Percentiles rank a stretch among this genome's conserved stretches.
These are phyloP conservation scores for Acromyrmex charruanus DNA, from an alignment of 1,140 invertebrate genomes.

Conservation along the genomic window DNA sequence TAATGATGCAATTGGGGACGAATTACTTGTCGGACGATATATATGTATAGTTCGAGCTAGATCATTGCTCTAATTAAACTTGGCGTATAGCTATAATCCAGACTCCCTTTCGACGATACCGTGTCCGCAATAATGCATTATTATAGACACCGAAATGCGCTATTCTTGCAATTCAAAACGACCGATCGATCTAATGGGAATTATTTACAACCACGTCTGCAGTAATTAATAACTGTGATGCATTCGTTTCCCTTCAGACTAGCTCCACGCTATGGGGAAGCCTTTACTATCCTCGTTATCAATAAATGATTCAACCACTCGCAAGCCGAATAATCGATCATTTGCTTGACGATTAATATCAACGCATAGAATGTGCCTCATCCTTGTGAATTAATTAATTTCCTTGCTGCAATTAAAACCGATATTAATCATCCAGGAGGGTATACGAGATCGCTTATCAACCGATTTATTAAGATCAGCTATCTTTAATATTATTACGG, in stretches of 20 bases:
- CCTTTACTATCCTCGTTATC: conserved; percentile 31
- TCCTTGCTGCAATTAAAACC: conserved; percentile 31
- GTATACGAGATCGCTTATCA: not conserved
- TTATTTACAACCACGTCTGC: conserved; percentile 38
- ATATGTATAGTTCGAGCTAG: conserved; percentile 13
- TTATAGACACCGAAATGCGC: not conserved
- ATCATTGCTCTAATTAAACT: conserved; percentile 61
- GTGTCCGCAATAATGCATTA: conserved; percentile 23
- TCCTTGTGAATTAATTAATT: conserved; percentile 34
- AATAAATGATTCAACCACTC: conserved; percentile 42
- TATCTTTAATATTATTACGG: conserved; percentile 1
- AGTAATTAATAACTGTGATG: conserved; percentile 43
- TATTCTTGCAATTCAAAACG: conserved; percentile 47
- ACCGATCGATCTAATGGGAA: conserved; percentile 24
- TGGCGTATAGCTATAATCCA: conserved; percentile 30
- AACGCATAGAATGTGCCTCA: not conserved
- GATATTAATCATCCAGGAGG: conserved; percentile 14
- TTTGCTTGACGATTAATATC: conserved; percentile 22
- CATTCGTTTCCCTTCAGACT: conserved; percentile 36
- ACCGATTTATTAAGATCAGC: not conserved
- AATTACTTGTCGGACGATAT: conserved; percentile 23
- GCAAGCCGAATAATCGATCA: conserved; percentile 40
- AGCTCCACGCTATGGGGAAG: not conserved
- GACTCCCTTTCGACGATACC: conserved; percentile 6
- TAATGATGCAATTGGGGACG: conserved; percentile 44